Conservation (phyloP, 2,888 invertebrate genomes). For the Neuroscelio doddi region DNA sequence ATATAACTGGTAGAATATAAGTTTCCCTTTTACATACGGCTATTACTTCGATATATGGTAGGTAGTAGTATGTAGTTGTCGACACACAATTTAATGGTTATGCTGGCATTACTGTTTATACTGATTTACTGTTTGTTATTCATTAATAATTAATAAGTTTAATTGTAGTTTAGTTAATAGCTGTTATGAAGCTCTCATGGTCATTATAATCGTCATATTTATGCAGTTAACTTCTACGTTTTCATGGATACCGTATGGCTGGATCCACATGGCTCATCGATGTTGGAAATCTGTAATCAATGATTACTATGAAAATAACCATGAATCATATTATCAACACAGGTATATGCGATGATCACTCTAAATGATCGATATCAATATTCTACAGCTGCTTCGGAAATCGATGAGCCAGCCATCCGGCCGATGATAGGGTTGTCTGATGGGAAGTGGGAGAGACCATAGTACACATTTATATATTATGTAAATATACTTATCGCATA, state of each 20-base stretch:
- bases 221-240: conserved; percentile 71
- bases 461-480: conserved; percentile 71
- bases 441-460: conserved; percentile 72
- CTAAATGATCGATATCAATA: background rate
- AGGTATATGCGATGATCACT: background rate
- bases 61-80: conserved; percentile 73
- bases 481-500: conserved; percentile 71
- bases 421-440: conserved; percentile 56
- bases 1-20: conserved; percentile 72
- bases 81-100: conserved; percentile 73
- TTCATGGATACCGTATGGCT: conserved; percentile 43
- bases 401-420: conserved; percentile 52
- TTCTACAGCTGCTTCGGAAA: background rate
- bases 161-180: conserved; percentile 72
- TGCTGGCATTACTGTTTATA: conserved; percentile 71
- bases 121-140: conserved; percentile 72
- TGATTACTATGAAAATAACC: background rate
- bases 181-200: conserved; percentile 69
- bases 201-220: conserved; percentile 64
- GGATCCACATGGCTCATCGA: conserved; percentile 30
- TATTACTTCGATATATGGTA: conserved; percentile 72
- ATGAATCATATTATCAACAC: background rate
- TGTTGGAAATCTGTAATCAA: background rate
- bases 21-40: conserved; percentile 72
- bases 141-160: conserved; percentile 72